Percentiles rank a stretch among this genome's conserved stretches.
phyloP scores from a whole-genome alignment of 2,888 invertebrate genomes.

The Pheosia tremula region DNA sequence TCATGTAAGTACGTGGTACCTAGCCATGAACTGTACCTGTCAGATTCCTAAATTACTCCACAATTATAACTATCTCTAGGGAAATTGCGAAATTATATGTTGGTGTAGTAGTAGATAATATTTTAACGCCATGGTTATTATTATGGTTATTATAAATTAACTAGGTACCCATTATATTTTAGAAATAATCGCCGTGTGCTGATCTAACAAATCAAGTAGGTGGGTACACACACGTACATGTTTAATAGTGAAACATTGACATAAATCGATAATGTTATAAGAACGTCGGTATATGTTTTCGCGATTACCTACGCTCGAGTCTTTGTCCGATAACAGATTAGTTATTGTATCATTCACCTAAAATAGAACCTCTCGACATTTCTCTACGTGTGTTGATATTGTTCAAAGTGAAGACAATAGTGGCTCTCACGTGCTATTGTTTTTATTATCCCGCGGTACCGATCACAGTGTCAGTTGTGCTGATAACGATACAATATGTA shows the following conservation, averaged over 20 bases:
- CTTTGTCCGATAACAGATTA: constrained; percentile 77
- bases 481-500: constrained; percentile 62
- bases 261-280: constrained; percentile 25
- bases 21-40: too few relatives aligned
- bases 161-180: too few relatives aligned
- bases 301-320: constrained; percentile 50
- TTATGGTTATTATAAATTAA: too few relatives aligned
- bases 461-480: constrained; percentile 52
- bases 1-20: too few relatives aligned
- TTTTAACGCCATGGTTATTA: too few relatives aligned
- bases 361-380: constrained; percentile 72
- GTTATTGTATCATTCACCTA: constrained; percentile 65
- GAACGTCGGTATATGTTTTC: constrained; percentile 18
- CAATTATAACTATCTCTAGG: too few relatives aligned
- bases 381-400: constrained; percentile 60
- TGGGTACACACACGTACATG: background rate
- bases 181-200: too few relatives aligned
- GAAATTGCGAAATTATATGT: too few relatives aligned
- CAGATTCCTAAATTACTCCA: too few relatives aligned
- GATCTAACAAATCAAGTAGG: too few relatives aligned
- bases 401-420: constrained; percentile 50
- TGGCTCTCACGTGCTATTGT: constrained; percentile 78
- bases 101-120: too few relatives aligned
- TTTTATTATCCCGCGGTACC: constrained; percentile 70
- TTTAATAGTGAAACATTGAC: constrained; percentile 6